Percentiles rank a stretch among this genome's conserved stretches.
phyloP scores from a whole-genome alignment of 2,888 invertebrate genomes.

The Platycheirus albimanus region DNA sequence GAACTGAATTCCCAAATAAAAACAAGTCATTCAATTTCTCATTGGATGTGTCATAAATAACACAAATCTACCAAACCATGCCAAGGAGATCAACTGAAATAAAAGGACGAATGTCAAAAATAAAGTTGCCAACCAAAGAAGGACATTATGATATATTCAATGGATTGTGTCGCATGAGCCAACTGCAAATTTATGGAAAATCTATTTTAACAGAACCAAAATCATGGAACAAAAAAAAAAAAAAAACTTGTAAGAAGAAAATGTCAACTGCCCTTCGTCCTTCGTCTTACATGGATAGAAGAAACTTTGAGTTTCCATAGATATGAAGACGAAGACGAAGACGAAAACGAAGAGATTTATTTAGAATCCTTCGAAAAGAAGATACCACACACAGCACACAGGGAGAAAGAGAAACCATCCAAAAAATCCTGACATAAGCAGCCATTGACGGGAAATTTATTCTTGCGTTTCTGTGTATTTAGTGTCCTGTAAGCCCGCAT shows the following conservation, averaged over 20 bases:
- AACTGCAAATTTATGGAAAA: conserved; percentile 68
- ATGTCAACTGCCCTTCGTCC: conserved; percentile 26
- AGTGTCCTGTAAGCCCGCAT: conserved; percentile 58
- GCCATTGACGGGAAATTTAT: conserved; percentile 70
- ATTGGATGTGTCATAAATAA: conserved; percentile 63
- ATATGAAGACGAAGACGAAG: too few relatives aligned
- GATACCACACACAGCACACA: background rate
- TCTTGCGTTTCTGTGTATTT: conserved; percentile 52
- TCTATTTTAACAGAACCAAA: conserved; percentile 37
- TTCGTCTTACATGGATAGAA: conserved; percentile 1
- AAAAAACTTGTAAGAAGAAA: conserved; percentile 3
- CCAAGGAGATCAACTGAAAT: conserved; percentile 15
- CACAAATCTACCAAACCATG: conserved; percentile 23
- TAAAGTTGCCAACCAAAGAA: conserved; percentile 53
- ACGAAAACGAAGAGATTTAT: conserved; percentile 65
- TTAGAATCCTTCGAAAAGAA: conserved; percentile 43
- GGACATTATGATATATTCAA: conserved; percentile 66
- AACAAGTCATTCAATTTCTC: conserved; percentile 69
- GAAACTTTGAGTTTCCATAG: conserved; percentile 30
- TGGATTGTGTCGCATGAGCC: conserved; percentile 55
- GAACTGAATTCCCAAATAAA: conserved; percentile 33
- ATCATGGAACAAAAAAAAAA: background rate
- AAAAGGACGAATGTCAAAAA: conserved; percentile 49
- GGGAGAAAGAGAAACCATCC: background rate
- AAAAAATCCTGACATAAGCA: conserved; percentile 63